Evolutionary conservation across 1,140 invertebrate species (phyloP).

Genomic region (Phortica variegata): DNA sequence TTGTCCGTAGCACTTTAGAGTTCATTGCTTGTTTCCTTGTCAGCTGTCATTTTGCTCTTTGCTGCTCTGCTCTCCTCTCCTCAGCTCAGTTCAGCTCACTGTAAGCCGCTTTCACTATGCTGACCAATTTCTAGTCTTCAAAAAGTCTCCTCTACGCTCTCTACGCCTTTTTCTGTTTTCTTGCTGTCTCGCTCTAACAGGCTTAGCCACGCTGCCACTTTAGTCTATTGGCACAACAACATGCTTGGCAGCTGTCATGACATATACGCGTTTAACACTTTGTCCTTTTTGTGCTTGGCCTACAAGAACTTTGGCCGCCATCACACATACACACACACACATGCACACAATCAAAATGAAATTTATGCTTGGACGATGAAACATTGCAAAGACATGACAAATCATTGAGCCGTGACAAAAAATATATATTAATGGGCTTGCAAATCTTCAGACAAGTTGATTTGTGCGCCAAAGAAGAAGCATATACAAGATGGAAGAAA

Average conservation of each 20-base stretch:
- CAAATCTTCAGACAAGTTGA: too few species aligned
- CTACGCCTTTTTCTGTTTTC: constrained; percentile 17
- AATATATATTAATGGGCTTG: too few species aligned
- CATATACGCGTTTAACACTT: constrained; percentile 54
- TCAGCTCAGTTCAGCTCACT: not conserved
- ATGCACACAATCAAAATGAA: too few species aligned
- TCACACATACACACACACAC: too few species aligned
- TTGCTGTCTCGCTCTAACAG: too few species aligned
- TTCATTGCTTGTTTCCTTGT: constrained; percentile 50
- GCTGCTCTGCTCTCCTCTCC: constrained; percentile 3
- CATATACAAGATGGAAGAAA: too few species aligned
- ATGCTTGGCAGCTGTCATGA: constrained; percentile 28
- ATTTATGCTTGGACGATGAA: too few species aligned
- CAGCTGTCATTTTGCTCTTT: constrained; percentile 36
- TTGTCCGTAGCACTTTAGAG: constrained; percentile 38
- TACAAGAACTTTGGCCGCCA: too few species aligned
- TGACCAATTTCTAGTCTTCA: not conserved
- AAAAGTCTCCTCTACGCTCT: constrained; percentile 8
- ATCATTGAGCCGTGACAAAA: too few species aligned
- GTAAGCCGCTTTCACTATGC: constrained; percentile 13
- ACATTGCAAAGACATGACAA: too few species aligned
- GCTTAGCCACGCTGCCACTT: constrained; percentile 21
- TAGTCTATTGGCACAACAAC: constrained; percentile 13
- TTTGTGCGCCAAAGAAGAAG: too few species aligned
- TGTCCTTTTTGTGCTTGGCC: too few species aligned